phyloP scores from a whole-genome alignment of 2,113 vertebrate species.

The Aegypius monachus region DNA sequence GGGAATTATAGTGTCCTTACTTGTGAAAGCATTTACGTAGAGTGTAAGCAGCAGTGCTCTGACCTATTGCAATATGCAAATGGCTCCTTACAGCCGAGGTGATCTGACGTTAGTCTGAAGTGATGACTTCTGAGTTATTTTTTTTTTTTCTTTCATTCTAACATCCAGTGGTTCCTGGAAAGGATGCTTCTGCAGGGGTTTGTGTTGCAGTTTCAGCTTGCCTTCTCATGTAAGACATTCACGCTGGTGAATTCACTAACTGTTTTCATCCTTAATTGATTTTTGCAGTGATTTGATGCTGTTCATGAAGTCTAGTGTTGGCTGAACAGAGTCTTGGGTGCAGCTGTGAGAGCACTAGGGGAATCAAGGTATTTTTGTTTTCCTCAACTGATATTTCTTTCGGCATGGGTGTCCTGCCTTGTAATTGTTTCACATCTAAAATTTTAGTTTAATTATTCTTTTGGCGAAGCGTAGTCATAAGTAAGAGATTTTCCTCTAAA shows the following conservation, averaged over 20 bases:
- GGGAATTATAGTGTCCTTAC: too few species aligned
- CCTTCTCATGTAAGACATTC: background rate
- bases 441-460: background rate
- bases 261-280: background rate
- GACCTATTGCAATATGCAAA: too few species aligned
- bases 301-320: background rate
- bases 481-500: background rate
- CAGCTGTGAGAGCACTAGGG: background rate
- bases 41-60: too few species aligned
- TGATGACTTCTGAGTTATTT: background rate
- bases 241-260: background rate
- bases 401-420: background rate
- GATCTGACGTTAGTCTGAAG: too few species aligned
- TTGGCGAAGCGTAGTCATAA: background rate
- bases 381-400: background rate
- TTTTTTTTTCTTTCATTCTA: background rate
- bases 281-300: background rate
- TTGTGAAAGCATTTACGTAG: too few species aligned
- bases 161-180: background rate
- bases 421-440: background rate
- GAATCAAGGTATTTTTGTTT: background rate
- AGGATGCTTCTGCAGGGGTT: background rate
- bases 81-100: too few species aligned
- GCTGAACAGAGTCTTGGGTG: background rate
- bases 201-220: background rate